These are phyloP conservation scores for Patella depressa DNA, from an alignment of 2,888 invertebrate genomes.

Conservation along the genomic window DNA sequence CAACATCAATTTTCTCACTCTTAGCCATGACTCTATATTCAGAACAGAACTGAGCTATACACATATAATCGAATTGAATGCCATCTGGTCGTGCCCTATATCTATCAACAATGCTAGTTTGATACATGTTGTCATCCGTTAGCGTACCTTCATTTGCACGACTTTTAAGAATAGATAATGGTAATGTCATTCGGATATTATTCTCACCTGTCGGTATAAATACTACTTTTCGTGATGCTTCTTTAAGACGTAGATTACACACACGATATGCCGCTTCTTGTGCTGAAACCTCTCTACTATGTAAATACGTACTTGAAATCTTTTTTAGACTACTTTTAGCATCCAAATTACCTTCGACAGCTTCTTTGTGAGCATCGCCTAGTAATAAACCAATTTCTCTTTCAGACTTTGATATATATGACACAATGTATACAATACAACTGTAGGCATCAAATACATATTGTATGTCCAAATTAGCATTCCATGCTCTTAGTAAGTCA, in stretches of 20 bases:
- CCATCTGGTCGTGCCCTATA: neutral
- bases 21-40: slow-evolving; percentile 20
- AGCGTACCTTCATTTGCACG: neutral
- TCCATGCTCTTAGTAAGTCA: slow-evolving; percentile 2
- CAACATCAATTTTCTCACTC: neutral
- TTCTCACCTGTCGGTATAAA: slow-evolving; percentile 31
- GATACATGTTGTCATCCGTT: slow-evolving; percentile 1
- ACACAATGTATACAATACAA: slow-evolving; percentile 39
- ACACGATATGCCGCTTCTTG: slow-evolving; percentile 32
- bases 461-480: slow-evolving; percentile 19
- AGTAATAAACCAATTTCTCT: slow-evolving; percentile 30
- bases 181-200: neutral
- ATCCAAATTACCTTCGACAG: slow-evolving; percentile 26
- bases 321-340: slow-evolving; percentile 26
- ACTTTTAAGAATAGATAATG: neutral
- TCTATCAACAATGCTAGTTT: slow-evolving; percentile 14
- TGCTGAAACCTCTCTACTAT: slow-evolving; percentile 34
- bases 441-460: slow-evolving; percentile 27
- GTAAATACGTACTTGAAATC: slow-evolving; percentile 25
- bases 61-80: neutral
- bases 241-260: slow-evolving; percentile 27
- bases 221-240: slow-evolving; percentile 27
- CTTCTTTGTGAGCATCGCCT: slow-evolving; percentile 27
- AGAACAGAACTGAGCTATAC: slow-evolving; percentile 17
- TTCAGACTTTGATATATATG: slow-evolving; percentile 45